Percentiles rank a stretch among this genome's conserved stretches.
These are phyloP conservation scores for Urosaurus nigricauda DNA, from an alignment of 2,797 vertebrate genomes.

Conservation along the genomic window DNA sequence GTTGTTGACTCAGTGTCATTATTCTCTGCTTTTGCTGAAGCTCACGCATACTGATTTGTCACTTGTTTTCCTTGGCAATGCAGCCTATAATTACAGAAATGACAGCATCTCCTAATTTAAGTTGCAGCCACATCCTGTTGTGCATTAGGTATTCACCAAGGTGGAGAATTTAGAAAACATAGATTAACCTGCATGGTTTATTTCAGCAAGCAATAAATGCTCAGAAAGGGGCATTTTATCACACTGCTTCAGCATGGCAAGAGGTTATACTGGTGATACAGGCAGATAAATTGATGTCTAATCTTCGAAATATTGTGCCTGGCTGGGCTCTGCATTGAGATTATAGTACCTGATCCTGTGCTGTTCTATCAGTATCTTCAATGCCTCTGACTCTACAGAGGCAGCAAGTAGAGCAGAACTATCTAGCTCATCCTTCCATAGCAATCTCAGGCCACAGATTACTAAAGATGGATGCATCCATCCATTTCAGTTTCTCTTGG, in stretches of 20 bases:
- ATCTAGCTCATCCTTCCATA: too few relatives aligned
- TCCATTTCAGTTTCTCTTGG: not conserved
- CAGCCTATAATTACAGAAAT: conserved; percentile 66
- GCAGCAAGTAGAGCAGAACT: not conserved
- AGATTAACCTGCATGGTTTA: conserved; percentile 27
- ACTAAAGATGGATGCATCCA: not conserved
- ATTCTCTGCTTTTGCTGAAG: conserved; percentile 60
- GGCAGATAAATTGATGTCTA: not conserved
- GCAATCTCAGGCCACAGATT: too few relatives aligned
- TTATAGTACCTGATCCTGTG: not conserved
- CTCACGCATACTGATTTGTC: conserved; percentile 57
- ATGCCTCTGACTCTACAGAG: too few relatives aligned
- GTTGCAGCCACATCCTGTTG: conserved; percentile 57
- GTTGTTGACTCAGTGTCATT: conserved; percentile 63
- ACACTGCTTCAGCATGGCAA: not conserved
- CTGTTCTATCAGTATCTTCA: not conserved
- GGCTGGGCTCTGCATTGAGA: not conserved
- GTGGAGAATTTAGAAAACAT: conserved; percentile 66
- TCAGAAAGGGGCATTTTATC: not conserved
- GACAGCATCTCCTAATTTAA: conserved; percentile 63
- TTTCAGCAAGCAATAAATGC: not conserved
- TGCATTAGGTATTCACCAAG: conserved; percentile 64
- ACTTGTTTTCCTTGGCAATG: conserved; percentile 67
- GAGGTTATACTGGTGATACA: not conserved
- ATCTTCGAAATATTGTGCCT: not conserved